phyloP scores from a whole-genome alignment of 2,797 vertebrate genomes.

The Alosa sapidissima region DNA sequence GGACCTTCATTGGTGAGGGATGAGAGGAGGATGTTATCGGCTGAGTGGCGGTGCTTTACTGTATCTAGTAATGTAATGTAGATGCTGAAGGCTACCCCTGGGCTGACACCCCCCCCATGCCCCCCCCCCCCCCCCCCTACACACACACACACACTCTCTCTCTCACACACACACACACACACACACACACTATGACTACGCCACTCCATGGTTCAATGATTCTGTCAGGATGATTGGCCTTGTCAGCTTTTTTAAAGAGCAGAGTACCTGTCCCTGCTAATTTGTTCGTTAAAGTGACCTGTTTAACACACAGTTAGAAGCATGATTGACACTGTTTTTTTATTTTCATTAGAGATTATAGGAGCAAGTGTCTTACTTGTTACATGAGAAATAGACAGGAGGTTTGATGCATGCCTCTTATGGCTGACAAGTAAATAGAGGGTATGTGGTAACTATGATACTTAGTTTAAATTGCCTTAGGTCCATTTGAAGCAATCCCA shows the following conservation, averaged over 20 bases:
- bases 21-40: constrained; percentile 51
- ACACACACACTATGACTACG: neutral
- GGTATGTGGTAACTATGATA: neutral
- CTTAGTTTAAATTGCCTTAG: neutral
- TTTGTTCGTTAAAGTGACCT: neutral
- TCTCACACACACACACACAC: neutral
- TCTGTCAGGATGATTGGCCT: constrained; percentile 14
- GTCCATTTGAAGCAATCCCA: too few species aligned
- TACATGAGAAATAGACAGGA: neutral
- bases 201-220: neutral
- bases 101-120: neutral
- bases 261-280: constrained; percentile 7
- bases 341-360: constrained; percentile 14
- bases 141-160: constrained; percentile 7
- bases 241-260: neutral
- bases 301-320: neutral
- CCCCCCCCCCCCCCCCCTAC: neutral
- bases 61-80: constrained; percentile 12
- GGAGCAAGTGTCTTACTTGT: neutral
- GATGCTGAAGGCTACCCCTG: neutral
- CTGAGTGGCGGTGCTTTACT: constrained; percentile 11
- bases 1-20: constrained; percentile 45
- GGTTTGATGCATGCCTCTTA: neutral
- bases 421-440: neutral
- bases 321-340: neutral